Base-by-base conservation (phyloP, 2,888 invertebrate genomes). In the Mactromeris polynyma region DNA sequence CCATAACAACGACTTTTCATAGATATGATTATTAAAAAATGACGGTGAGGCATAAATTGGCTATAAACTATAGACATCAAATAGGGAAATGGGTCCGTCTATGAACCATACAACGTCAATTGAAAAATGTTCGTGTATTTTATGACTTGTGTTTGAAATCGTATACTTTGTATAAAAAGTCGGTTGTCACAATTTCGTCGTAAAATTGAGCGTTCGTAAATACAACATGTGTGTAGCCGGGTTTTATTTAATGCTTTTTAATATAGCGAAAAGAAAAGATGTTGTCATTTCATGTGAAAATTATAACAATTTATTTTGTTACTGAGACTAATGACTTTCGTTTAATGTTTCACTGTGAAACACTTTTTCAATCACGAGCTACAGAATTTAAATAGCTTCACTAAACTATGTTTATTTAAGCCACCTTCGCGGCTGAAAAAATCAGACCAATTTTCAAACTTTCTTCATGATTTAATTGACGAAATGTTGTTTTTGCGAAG, bases 1-100 rank as follows among this genome's bases (percentile, higher is more conserved):
- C 73, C 73, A 73, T 73, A 73, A 73, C 73, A 33, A 36, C 73
- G 6, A 33, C 19, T 17, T 73, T 73, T 73, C 73, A 73, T 36
- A 73, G 73, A 73, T 73, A 73, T 36, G 73, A 73, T 73, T 73
- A 73, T 73, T 73, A 73, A 36, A 73, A 73, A 73, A 73, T 73
- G 73, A 73, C 73, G 73, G 33, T 33, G 36, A 14, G 36, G 36
- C 73, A 73, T 73, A 73, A 73, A 73, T 73, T 73, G 73, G 33
- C 36, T 9, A 19, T 73, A 73, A 73, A 73, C 33, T 33, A 73
- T 36, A 73, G 73, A 73, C 73, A 73, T 73, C 73, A 73, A 73
- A 73, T 73, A 33, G 33, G 31, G 36, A 73, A 73, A 33, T 73
- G 36, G 73, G 36, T 17, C 33, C 14, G 33, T 73, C 14, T 73